A percentile compares a stretch with the other conserved stretches of the same genome.
Conservation (phyloP, 37 sponge, comb jelly and placozoan species). For the Cladorhizidae sp. region DNA sequence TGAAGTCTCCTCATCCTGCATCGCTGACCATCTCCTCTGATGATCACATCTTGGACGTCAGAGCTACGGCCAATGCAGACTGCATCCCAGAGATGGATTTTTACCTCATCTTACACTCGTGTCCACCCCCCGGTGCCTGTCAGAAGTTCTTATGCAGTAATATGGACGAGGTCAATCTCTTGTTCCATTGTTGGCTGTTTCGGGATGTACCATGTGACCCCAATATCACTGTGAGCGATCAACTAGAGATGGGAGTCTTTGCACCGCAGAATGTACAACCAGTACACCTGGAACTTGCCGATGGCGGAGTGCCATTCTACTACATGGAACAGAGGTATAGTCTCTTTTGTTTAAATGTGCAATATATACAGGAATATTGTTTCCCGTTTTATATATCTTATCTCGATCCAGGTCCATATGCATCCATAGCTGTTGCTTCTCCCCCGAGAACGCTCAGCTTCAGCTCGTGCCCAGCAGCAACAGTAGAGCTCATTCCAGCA, state of each 20-base stretch:
- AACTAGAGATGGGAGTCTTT: constrained; percentile 78
- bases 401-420: constrained; percentile 68
- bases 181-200: constrained; percentile 82
- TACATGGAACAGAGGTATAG: constrained; percentile 46
- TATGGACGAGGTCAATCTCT: constrained; percentile 70
- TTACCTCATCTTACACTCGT: constrained; percentile 65
- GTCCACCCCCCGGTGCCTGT: constrained; percentile 51
- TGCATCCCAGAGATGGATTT: constrained; percentile 52
- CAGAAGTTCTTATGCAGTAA: constrained; percentile 86
- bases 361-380: background rate
- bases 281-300: constrained; percentile 68
- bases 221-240: constrained; percentile 7
- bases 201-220: constrained; percentile 35
- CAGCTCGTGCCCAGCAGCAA: constrained; percentile 17
- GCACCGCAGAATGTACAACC: constrained; percentile 57
- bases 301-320: constrained; percentile 71
- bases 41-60: background rate
- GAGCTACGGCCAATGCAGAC: background rate
- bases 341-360: background rate
- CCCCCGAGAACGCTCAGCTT: constrained; percentile 83
- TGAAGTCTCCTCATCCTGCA: background rate
- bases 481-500: background rate
- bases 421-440: constrained; percentile 68
- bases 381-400: background rate
- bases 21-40: background rate